Evolutionary conservation across 2,888 invertebrate species (phyloP).

Genomic region (Sarcophaga variegata): DNA sequence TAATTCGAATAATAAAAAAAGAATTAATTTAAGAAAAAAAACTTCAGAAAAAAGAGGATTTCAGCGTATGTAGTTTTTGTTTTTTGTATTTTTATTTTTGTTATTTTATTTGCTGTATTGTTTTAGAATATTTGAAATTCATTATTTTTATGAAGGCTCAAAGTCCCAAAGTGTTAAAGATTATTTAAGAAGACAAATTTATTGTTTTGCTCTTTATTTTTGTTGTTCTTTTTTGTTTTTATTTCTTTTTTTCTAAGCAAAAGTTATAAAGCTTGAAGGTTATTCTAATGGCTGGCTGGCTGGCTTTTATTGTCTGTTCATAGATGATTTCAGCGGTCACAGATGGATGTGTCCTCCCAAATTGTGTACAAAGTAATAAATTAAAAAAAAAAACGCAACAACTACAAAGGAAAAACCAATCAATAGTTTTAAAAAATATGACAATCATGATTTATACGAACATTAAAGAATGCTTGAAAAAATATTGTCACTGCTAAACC

Average conservation of each 20-base stretch:
- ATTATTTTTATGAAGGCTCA: background rate
- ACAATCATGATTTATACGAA: constrained; percentile 12
- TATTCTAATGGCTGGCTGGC: background rate
- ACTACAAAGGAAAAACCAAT: background rate
- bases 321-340: constrained; percentile 8
- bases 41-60: constrained; percentile 31
- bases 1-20: constrained; percentile 14
- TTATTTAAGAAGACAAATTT: constrained; percentile 9
- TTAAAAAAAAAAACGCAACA: background rate
- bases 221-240: background rate
- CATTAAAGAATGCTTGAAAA: too few species aligned
- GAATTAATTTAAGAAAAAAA: background rate
- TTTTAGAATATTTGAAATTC: constrained; percentile 26
- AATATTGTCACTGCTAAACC: too few species aligned
- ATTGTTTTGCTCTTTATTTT: background rate
- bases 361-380: background rate
- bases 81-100: too few species aligned
- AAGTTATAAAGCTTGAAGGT: constrained; percentile 40
- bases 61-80: constrained; percentile 34
- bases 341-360: constrained; percentile 7
- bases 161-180: background rate
- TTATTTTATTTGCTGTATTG: background rate
- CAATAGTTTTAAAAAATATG: constrained; percentile 12
- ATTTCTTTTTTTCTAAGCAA: background rate
- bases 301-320: too few species aligned